These are phyloP conservation scores for Aphidius ervi DNA, from an alignment of 1,140 invertebrate genomes.

Conservation along the genomic window DNA sequence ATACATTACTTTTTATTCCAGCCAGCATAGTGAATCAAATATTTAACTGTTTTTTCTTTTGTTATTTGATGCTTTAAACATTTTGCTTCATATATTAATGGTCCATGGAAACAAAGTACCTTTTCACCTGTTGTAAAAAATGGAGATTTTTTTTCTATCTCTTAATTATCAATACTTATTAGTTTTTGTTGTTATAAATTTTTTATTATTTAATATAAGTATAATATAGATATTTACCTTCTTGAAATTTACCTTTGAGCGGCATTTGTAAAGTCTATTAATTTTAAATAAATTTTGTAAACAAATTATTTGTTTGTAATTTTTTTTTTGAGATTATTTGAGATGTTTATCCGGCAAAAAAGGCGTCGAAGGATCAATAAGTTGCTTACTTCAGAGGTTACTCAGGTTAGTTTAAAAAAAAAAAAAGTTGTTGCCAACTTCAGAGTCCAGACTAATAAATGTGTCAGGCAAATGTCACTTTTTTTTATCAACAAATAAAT, in stretches of 20 bases:
- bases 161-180: not conserved
- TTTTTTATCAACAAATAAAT: too few species aligned
- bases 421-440: too few species aligned
- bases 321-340: not conserved
- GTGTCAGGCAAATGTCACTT: too few species aligned
- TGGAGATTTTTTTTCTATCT: constrained; percentile 13
- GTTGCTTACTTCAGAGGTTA: too few species aligned
- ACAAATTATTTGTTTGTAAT: not conserved
- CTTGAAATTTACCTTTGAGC: constrained; percentile 20
- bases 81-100: constrained; percentile 93
- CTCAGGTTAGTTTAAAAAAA: too few species aligned
- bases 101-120: constrained; percentile 94
- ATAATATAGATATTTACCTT: constrained; percentile 1
- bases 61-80: constrained; percentile 78
- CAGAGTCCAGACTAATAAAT: too few species aligned
- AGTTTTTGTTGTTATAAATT: constrained; percentile 13
- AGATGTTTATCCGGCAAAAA: too few species aligned
- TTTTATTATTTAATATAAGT: not conserved
- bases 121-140: constrained; percentile 72
- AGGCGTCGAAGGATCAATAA: too few species aligned
- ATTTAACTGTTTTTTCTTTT: constrained; percentile 83
- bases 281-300: not conserved
- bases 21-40: constrained; percentile 94
- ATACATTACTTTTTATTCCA: constrained; percentile 92
- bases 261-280: not conserved